Conservation (phyloP, 2,113 vertebrate genomes). For the Hippolais icterina region DNA sequence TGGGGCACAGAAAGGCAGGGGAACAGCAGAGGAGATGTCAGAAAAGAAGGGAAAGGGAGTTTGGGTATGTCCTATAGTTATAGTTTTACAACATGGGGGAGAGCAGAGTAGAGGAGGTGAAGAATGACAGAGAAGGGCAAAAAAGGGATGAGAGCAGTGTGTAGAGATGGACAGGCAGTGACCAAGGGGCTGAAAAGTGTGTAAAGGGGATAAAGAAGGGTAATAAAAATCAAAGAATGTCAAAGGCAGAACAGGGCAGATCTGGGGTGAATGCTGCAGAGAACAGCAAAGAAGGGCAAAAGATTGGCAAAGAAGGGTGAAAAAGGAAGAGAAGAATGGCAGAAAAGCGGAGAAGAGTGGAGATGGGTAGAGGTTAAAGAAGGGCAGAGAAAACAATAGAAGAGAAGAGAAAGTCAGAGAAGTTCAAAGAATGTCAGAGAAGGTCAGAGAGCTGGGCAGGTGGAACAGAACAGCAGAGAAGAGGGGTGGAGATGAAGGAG, state of each 20-base stretch:
- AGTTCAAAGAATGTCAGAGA: background rate
- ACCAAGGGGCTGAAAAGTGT: background rate
- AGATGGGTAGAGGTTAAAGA: background rate
- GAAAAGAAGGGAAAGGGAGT: background rate
- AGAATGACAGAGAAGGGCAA: background rate
- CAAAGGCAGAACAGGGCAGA: background rate
- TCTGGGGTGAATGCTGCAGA: background rate
- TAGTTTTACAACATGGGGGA: fast-evolving
- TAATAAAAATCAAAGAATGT: background rate
- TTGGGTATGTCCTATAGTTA: background rate
- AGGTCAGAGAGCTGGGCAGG: background rate
- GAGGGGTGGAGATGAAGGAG: background rate
- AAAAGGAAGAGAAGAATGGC: background rate
- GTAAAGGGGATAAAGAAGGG: background rate
- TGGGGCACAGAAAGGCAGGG: background rate
- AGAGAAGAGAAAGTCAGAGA: background rate
- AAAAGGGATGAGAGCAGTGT: background rate
- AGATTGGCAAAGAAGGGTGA: background rate
- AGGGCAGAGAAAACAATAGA: background rate
- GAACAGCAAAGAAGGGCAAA: background rate
- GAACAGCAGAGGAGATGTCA: background rate
- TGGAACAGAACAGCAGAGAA: background rate
- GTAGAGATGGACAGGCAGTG: background rate
- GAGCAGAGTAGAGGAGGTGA: background rate
- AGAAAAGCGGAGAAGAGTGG: background rate